Base-by-base conservation (phyloP, 2,888 invertebrate species). In the Thera britannica region DNA sequence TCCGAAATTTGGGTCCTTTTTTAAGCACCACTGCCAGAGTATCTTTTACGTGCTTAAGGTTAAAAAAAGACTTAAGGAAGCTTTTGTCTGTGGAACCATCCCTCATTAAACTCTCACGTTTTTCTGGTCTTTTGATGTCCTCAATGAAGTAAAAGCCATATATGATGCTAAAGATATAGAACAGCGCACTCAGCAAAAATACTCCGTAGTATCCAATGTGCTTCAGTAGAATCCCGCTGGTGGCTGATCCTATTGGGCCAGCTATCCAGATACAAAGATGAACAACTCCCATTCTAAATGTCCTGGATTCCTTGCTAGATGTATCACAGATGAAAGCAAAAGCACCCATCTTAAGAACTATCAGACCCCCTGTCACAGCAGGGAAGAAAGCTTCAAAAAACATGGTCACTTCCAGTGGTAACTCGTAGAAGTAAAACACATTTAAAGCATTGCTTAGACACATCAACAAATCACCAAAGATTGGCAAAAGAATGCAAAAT, bases 291-390 rank as follows among this genome's bases (percentile, higher is more conserved):
- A 96, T 93, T 74, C 96, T 84, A 60, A 94, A 89, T 0, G 96
- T 96, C 77, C 95, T 93, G 0, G 93, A 86, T 65, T 95, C 93
- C 35, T 92, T 89, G 74, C 89, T 90, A 2, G 95, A 94, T 56
- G 95, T 86, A 70, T 95, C 95, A 79, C 95, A 93, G 0, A 96
- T 92, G 75, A 95, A 96, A 70, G 94, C 94, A 87, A 95, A 94
- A 56, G 94, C 89, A 49, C 95, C 94, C 91, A 95, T 91, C 0
- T 93, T 87, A n/a, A 23, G 23, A 23, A 23, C 23, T 23, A 94
- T 90, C 94, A 94, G 94, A 2, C 94, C 93, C 0, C 95, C 95
- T 6, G 94, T 93, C n/a, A 95, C 78, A 7, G 94, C 93, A 3
- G 94, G 93, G 36, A 95, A 92, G 58, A 95, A 83, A 0, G 93